These are phyloP conservation scores for Ardeotis arabs DNA, from an alignment of 2,113 vertebrate genomes.

Conservation along the genomic window DNA sequence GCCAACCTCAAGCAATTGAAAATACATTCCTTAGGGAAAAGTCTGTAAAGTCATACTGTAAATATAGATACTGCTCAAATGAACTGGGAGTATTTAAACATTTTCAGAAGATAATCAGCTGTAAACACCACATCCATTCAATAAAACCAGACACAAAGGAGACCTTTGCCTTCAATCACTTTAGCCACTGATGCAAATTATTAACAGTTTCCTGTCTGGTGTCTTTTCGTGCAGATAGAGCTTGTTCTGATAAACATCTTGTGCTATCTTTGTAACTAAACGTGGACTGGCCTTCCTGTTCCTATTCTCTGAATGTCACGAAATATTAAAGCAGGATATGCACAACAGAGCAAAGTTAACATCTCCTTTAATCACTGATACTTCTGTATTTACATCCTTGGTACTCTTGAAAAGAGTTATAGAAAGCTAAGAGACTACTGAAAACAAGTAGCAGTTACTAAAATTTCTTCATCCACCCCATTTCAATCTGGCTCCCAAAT, in stretches of 20 bases:
- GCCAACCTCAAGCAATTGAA: not conserved
- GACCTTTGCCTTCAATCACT: conserved; percentile 80
- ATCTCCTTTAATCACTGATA: conserved; percentile 13
- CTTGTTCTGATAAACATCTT: conserved; percentile 79
- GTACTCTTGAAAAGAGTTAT: not conserved
- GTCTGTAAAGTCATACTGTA: not conserved
- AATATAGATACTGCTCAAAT: conserved; percentile 64
- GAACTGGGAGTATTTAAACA: conserved; percentile 17
- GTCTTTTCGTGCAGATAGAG: conserved; percentile 73
- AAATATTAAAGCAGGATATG: conserved; percentile 50
- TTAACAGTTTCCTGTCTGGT: conserved; percentile 78
- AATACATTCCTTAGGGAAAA: not conserved
- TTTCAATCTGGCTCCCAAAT: not conserved
- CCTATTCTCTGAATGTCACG: conserved; percentile 53
- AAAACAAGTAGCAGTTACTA: not conserved
- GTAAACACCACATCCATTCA: conserved; percentile 52
- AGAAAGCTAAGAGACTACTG: not conserved
- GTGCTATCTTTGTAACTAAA: conserved; percentile 71
- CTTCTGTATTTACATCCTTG: conserved; percentile 9
- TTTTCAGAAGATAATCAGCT: conserved; percentile 78
- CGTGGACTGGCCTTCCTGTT: conserved; percentile 72
- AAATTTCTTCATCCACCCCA: not conserved
- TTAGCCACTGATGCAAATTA: conserved; percentile 73
- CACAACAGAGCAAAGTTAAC: conserved; percentile 9
- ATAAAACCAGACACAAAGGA: conserved; percentile 65